Base-by-base conservation (phyloP, 1,140 invertebrate genomes). In the Orchesella cincta region DNA sequence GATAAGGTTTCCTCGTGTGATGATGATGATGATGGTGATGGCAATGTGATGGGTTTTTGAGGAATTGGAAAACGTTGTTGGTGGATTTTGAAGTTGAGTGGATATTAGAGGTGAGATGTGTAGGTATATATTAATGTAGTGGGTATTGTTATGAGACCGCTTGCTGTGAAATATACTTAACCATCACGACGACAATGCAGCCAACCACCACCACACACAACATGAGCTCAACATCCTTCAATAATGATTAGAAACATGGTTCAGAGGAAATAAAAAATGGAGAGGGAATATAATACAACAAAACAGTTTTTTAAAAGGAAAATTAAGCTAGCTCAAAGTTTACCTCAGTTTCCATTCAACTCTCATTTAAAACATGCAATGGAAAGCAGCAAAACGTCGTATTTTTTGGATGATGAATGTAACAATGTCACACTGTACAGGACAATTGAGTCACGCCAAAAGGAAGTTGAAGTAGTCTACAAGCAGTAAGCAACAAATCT, bases 401-500 rank as follows among this genome's bases (percentile, higher is more conserved):
- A 46, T 46, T 5, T 5, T 46, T 46, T 46, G 39, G 62, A 31
- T 67, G 31, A 67, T 67, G 31, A 67, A 67, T 67, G 62, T 67
- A 26, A 31, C 28, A 67, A 67, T 31, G 31, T 8, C 33, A 67
- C 31, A 26, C 20, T 46, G 8, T 46, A 31, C 26, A 33, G 62
- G 62, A 67, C 62, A 67, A 67, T 67, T 67, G 62, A 67, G 62
- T 67, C 62, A 67, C 62, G 62, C 62, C 29, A 31, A 12, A 12
- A 5, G 16, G 5, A 62, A 67, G 12, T 33, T 2, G 2, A 33
- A 67, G 23, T 67, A n/a, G n/a, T n/a, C n/a, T n/a, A n/a, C n/a
- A n/a, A n/a, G n/a, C n/a, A n/a, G n/a, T n/a, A n/a, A n/a, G n/a
- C n/a, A n/a, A n/a, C n/a, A n/a, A n/a, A n/a, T n/a, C n/a, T n/a